A percentile compares a stretch with the other conserved stretches of the same genome.
Conservation (phyloP, 2,888 invertebrate species). For the Agriopis leucophaearia region DNA sequence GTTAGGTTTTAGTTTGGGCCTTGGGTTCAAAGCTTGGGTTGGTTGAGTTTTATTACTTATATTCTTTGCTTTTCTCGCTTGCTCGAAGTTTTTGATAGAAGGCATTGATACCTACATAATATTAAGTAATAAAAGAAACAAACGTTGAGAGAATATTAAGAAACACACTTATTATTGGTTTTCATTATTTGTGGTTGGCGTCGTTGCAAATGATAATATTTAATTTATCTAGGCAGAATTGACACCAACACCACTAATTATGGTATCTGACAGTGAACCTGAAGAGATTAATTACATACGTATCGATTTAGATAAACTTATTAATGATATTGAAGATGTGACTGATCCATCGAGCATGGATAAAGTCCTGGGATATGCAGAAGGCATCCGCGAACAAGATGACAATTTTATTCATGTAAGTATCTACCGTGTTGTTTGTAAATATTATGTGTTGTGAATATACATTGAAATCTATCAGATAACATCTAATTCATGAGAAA, state of each 20-base stretch:
- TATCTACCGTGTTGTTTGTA: background rate
- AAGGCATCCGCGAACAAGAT: slow-evolving; percentile 62
- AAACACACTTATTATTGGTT: background rate
- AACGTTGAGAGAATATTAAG: too few species aligned
- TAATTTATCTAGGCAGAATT: too few species aligned
- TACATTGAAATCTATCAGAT: too few species aligned
- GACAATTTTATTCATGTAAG: slow-evolving; percentile 70
- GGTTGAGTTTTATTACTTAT: too few species aligned
- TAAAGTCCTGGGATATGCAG: slow-evolving; percentile 59
- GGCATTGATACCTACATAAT: too few species aligned
- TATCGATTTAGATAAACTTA: slow-evolving; percentile 45
- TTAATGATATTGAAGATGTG: slow-evolving; percentile 56
- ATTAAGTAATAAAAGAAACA: too few species aligned
- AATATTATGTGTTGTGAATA: too few species aligned
- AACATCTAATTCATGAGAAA: too few species aligned
- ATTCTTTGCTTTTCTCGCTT: too few species aligned
- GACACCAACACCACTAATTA: background rate
- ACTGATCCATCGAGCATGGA: slow-evolving; percentile 67
- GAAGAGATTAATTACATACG: slow-evolving; percentile 3
- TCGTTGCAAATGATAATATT: background rate
- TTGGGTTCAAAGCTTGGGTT: too few species aligned
- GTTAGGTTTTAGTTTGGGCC: too few species aligned
- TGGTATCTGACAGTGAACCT: background rate
- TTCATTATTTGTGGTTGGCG: background rate
- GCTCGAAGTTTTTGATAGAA: too few species aligned